Conservation (phyloP, 1,140 invertebrate genomes). For the Caerostris extrusa region DNA sequence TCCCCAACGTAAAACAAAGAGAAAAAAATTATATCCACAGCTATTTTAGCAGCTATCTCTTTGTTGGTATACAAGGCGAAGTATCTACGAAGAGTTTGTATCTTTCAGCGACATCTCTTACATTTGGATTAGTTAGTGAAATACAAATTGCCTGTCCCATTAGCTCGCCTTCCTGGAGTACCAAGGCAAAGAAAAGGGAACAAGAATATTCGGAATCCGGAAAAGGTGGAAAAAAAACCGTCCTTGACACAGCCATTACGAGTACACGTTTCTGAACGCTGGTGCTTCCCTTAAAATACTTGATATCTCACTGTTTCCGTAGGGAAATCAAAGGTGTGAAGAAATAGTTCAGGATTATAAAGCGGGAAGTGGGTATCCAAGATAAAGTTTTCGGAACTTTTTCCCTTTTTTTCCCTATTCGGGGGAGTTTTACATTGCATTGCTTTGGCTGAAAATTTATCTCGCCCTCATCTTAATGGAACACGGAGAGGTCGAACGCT, state of each 20-base stretch:
- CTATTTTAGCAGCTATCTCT: no score
- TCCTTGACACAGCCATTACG: slow-evolving; percentile 44
- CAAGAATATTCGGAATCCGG: background rate
- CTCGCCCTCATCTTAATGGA: slow-evolving; percentile 71
- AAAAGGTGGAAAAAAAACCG: no score
- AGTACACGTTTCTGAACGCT: background rate
- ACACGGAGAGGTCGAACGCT: slow-evolving; percentile 52
- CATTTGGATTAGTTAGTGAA: slow-evolving; percentile 24
- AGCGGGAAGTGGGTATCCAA: slow-evolving; percentile 41
- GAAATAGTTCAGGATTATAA: slow-evolving; percentile 35
- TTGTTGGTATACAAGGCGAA: no score
- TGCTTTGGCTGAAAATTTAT: slow-evolving; percentile 65
- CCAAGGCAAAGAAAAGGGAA: background rate
- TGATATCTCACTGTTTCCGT: slow-evolving; percentile 67
- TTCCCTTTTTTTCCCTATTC: slow-evolving; percentile 12
- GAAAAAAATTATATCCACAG: no score
- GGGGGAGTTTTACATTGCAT: slow-evolving; percentile 57
- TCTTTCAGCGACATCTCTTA: background rate
- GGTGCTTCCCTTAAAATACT: slow-evolving; percentile 38
- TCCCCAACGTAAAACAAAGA: no score
- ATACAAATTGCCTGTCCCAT: background rate
- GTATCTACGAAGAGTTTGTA: no score
- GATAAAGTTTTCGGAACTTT: slow-evolving; percentile 67
- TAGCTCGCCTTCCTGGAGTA: background rate
- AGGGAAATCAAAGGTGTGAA: slow-evolving; percentile 62